phyloP scores from a whole-genome alignment of 2,113 vertebrate genomes.

The Microtus ochrogaster region DNA sequence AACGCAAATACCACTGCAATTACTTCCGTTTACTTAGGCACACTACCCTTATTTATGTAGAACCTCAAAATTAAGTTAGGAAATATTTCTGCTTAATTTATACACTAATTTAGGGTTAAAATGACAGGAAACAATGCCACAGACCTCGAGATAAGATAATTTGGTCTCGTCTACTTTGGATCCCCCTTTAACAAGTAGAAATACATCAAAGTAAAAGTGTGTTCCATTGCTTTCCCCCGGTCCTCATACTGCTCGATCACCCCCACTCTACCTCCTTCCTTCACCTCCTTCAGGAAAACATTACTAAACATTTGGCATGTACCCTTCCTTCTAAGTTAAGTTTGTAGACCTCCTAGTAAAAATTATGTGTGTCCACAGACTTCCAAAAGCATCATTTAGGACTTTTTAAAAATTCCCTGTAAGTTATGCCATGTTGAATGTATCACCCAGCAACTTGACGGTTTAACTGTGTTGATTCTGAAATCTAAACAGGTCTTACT shows the following conservation, averaged over 20 bases:
- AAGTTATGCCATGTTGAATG: background rate
- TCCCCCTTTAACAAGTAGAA: background rate
- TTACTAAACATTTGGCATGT: background rate
- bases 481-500: slow-evolving; percentile 20
- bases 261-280: background rate
- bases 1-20: background rate
- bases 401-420: background rate
- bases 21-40: background rate
- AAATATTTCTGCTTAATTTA: slow-evolving; percentile 53
- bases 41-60: background rate
- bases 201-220: slow-evolving; percentile 20
- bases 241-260: accelerated
- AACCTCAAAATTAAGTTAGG: slow-evolving; percentile 19
- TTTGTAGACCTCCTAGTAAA: background rate
- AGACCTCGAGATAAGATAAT: background rate
- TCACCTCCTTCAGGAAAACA: background rate
- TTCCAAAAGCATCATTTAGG: background rate
- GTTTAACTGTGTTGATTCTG: background rate
- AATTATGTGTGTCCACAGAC: background rate
- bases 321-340: background rate
- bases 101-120: slow-evolving; percentile 12
- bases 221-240: background rate
- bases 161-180: background rate
- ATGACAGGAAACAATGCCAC: background rate
- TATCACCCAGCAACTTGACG: background rate